Percentiles rank a stretch among this genome's conserved stretches.
Conservation (phyloP, 2,888 invertebrate species). For the Meliscaeva auricollis region DNA sequence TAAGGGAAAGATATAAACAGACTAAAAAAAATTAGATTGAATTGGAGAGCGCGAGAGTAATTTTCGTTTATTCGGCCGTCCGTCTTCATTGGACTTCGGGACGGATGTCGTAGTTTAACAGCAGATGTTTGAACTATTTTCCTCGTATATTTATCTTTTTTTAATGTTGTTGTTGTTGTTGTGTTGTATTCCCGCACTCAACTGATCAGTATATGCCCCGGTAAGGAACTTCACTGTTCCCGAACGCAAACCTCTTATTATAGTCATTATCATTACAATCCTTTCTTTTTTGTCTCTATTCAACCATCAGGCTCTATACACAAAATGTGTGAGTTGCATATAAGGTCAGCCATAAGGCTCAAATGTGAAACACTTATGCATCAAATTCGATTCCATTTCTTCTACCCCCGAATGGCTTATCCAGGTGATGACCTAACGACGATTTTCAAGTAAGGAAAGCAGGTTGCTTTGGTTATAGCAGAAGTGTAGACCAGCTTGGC, state of each 20-base stretch:
- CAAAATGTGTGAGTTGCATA: slow-evolving; percentile 36
- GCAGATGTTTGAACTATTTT: slow-evolving; percentile 75
- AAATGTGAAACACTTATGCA: slow-evolving; percentile 57
- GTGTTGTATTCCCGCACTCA: slow-evolving; percentile 7
- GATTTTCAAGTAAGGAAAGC: slow-evolving; percentile 16
- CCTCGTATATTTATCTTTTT: slow-evolving; percentile 21
- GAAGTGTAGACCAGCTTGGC: slow-evolving; percentile 57
- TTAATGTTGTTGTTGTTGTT: too few relatives aligned
- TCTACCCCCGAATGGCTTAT: slow-evolving; percentile 23
- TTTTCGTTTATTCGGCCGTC: slow-evolving; percentile 48
- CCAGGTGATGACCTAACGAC: slow-evolving; percentile 66
- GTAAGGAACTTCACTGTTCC: slow-evolving; percentile 50
- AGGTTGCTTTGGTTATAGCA: slow-evolving; percentile 25
- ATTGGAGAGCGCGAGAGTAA: slow-evolving; percentile 63
- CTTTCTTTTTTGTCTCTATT: slow-evolving; percentile 60
- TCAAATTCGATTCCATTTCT: too few relatives aligned
- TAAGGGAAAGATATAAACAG: slow-evolving; percentile 55
- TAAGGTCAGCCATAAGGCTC: slow-evolving; percentile 70
- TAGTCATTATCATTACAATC: slow-evolving; percentile 74
- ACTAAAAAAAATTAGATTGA: slow-evolving; percentile 60
- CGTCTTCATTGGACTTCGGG: slow-evolving; percentile 4
- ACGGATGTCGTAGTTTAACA: slow-evolving; percentile 52
- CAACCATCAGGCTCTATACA: slow-evolving; percentile 41
- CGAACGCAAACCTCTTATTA: slow-evolving; percentile 70
- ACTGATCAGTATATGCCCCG: slow-evolving; percentile 28